These are phyloP conservation scores for Helicolenus hilgendorfi DNA, from an alignment of 2,797 vertebrate genomes.

Conservation along the genomic window DNA sequence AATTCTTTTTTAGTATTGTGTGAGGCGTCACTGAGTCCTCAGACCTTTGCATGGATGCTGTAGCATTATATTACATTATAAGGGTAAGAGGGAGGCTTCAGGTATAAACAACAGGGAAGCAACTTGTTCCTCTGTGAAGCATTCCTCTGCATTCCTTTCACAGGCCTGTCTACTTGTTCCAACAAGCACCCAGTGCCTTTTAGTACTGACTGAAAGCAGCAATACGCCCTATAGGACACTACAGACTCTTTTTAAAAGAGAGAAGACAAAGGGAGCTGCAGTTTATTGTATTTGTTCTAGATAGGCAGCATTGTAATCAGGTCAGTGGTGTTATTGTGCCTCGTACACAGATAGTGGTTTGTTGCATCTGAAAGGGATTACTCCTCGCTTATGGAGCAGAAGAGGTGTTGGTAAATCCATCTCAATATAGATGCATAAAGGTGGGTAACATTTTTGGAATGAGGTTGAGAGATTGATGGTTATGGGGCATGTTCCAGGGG, in stretches of 20 bases:
- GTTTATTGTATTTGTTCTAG: constrained; percentile 55
- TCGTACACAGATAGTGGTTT: constrained; percentile 17
- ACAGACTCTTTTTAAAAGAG: neutral
- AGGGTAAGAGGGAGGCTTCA: neutral
- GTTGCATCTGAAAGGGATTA: constrained; percentile 5
- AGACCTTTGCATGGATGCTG: neutral
- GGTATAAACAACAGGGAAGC: neutral
- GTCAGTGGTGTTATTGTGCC: constrained; percentile 42
- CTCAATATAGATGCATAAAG: neutral
- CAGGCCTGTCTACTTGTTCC: constrained; percentile 69
- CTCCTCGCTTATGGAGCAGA: neutral
- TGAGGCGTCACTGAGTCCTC: neutral
- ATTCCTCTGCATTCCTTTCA: constrained; percentile 71
- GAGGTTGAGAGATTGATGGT: neutral
- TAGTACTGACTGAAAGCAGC: constrained; percentile 9
- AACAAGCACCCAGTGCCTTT: constrained; percentile 60
- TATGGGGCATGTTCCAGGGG: neutral
- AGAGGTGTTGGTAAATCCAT: neutral
- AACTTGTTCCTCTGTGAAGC: neutral
- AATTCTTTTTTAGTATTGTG: neutral
- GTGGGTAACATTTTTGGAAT: neutral
- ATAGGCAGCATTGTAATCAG: constrained; percentile 35
- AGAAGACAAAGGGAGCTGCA: constrained; percentile 55
- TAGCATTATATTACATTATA: neutral
- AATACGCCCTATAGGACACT: constrained; percentile 44